These are phyloP conservation scores for Drosophila emarginata DNA, from an alignment of 2,888 invertebrate species.

Conservation along the genomic window DNA sequence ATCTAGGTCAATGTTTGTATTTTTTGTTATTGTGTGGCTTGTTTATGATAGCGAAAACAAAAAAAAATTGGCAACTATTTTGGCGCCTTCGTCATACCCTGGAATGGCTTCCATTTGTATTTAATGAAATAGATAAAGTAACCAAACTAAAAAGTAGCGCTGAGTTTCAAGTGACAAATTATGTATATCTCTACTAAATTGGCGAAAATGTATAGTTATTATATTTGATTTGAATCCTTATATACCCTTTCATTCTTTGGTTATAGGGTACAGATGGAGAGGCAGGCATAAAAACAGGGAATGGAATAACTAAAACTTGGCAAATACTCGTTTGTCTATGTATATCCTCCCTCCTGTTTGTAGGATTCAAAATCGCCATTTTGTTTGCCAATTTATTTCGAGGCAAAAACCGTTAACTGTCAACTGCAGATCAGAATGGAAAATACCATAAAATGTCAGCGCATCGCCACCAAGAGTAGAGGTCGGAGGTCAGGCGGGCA, in stretches of 20 bases:
- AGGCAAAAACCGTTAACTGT: conserved; percentile 37
- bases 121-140: no score
- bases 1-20: conserved; percentile 65
- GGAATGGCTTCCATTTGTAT: not conserved
- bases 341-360: not conserved
- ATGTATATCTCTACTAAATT: no score
- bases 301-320: not conserved
- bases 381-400: conserved; percentile 47
- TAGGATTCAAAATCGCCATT: conserved; percentile 27
- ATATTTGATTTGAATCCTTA: not conserved
- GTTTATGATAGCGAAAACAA: conserved; percentile 20
- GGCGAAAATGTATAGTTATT: no score
- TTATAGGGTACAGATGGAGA: not conserved
- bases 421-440: conserved; percentile 46
- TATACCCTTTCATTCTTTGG: not conserved
- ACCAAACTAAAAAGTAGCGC: no score
- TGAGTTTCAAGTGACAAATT: no score
- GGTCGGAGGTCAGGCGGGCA: conserved; percentile 26
- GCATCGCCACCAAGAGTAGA: conserved; percentile 28
- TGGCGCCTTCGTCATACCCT: not conserved
- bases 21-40: conserved; percentile 6
- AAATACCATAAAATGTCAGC: conserved; percentile 15
- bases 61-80: not conserved
- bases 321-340: not conserved
- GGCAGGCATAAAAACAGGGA: not conserved